phyloP scores from a whole-genome alignment of 2,888 invertebrate species.

The Coenonympha arcania region DNA sequence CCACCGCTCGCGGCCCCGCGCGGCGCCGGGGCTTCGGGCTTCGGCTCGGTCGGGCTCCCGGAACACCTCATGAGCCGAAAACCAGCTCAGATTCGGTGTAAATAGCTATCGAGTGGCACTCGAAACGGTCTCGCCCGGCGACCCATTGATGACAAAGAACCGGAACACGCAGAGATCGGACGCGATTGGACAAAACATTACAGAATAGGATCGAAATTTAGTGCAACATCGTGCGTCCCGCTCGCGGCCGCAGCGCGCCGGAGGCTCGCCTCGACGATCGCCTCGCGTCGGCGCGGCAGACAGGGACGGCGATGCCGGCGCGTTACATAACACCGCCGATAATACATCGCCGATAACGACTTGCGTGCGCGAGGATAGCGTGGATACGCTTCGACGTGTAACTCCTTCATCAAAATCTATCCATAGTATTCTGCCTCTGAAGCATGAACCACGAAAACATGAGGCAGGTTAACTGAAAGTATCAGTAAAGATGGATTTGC shows the following conservation, averaged over 20 bases:
- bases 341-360: conserved; percentile 71
- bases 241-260: conserved; percentile 36
- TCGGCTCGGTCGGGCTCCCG: conserved; percentile 24
- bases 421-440: no score
- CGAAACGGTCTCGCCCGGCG: conserved; percentile 76
- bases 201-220: conserved; percentile 71
- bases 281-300: conserved; percentile 17
- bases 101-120: conserved; percentile 52
- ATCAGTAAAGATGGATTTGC: no score
- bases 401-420: no score
- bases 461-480: no score
- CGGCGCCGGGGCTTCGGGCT: conserved; percentile 24
- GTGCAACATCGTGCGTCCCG: conserved; percentile 55
- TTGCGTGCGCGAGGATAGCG: conserved; percentile 44
- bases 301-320: conserved; percentile 32
- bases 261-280: conserved; percentile 25
- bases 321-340: conserved; percentile 69
- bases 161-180: conserved; percentile 75
- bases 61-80: conserved; percentile 32
- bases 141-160: conserved; percentile 83
- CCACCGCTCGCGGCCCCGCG: conserved; percentile 31
- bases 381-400: conserved; percentile 45
- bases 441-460: no score
- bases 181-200: conserved; percentile 76
- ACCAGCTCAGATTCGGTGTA: conserved; percentile 46